These are phyloP conservation scores for Rotaria macrura DNA, from an alignment of 2,888 invertebrate genomes.

Conservation along the genomic window DNA sequence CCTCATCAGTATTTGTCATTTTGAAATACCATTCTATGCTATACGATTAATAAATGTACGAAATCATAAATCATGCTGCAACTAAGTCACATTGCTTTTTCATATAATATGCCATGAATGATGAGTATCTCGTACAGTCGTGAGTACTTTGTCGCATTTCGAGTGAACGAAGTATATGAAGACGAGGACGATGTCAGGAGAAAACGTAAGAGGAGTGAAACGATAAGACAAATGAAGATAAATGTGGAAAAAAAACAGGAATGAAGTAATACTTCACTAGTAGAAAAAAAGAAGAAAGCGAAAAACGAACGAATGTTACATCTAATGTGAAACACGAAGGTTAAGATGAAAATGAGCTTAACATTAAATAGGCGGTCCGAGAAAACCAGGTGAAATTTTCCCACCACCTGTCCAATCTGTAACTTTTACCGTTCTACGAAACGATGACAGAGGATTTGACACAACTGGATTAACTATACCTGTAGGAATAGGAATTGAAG, in stretches of 20 bases:
- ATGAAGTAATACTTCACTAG: not conserved
- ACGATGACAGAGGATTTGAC: not conserved
- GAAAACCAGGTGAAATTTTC: conserved; percentile 4
- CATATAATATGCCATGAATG: not conserved
- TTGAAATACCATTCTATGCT: not conserved
- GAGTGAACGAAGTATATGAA: not conserved
- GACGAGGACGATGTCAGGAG: not conserved
- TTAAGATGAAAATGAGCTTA: not conserved
- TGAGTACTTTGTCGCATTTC: not conserved
- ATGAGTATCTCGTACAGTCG: not conserved
- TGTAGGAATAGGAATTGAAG: not conserved
- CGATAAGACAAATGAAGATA: not conserved
- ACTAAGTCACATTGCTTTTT: not conserved
- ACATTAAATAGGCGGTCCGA: not conserved
- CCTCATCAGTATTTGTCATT: not conserved
- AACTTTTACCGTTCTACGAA: not conserved
- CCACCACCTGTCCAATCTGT: conserved; percentile 20
- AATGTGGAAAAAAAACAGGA: not conserved
- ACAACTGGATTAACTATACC: not conserved
- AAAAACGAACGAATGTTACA: not conserved
- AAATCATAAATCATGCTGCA: not conserved
- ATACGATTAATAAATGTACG: not conserved
- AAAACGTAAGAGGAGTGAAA: not conserved
- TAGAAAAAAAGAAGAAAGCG: no score
- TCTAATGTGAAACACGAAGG: not conserved